Evolutionary conservation across 2,797 vertebrate species (phyloP).

Genomic region (Crossoptilon crossoptilon): DNA sequence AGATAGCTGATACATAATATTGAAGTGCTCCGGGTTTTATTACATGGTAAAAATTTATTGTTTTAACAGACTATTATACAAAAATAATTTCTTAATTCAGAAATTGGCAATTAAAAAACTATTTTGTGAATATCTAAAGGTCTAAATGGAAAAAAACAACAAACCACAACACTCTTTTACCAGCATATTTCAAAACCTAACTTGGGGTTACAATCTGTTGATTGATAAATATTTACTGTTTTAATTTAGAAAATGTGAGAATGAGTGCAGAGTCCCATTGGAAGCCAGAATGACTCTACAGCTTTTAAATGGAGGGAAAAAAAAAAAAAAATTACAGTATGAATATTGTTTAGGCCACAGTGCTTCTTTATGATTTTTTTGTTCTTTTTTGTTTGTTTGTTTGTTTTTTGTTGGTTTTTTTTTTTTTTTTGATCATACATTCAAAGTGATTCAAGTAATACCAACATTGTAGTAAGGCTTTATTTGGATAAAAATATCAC

Average conservation of each 20-base stretch:
- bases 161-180: neutral
- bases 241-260: neutral
- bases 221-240: neutral
- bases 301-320: neutral
- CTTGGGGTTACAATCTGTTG: neutral
- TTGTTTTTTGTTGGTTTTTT: neutral
- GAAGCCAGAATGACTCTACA: neutral
- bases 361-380: neutral
- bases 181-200: neutral
- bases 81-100: neutral
- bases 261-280: neutral
- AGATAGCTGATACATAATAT: neutral
- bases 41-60: neutral
- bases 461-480: neutral
- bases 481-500: neutral
- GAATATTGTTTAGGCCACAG: neutral
- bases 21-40: neutral
- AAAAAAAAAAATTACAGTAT: neutral
- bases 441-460: neutral
- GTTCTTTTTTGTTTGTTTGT: no score
- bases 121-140: neutral
- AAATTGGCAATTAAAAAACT: neutral
- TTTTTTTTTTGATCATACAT: neutral
- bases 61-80: neutral
- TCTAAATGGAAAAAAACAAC: neutral